phyloP scores from a whole-genome alignment of 2,888 invertebrate genomes.

The Scaptomyza cyrtandrae region DNA sequence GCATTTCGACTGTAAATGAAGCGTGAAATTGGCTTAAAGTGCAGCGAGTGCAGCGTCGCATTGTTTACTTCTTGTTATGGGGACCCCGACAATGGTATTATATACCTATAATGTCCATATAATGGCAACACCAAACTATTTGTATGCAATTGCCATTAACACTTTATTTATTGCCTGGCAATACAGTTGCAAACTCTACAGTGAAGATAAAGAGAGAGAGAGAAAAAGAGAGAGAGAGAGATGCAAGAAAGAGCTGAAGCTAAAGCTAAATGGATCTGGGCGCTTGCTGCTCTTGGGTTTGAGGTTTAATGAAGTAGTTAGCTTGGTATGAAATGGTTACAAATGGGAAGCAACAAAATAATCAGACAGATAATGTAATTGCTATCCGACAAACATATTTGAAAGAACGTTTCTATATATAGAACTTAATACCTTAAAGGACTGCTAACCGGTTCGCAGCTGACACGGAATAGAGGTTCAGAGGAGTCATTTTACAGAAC shows the following conservation, averaged over 20 bases:
- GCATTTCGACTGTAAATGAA: conserved; percentile 79
- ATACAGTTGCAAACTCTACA: background rate
- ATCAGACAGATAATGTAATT: conserved; percentile 11
- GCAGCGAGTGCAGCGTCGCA: conserved; percentile 73
- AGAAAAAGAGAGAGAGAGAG: background rate
- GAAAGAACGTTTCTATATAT: background rate
- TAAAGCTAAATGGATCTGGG: conserved; percentile 14
- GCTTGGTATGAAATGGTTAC: conserved; percentile 52
- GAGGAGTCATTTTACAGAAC: background rate
- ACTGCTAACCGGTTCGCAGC: background rate
- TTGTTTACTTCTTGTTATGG: conserved; percentile 80
- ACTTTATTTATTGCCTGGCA: conserved; percentile 78
- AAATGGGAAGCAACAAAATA: conserved; percentile 30
- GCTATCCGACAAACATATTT: conserved; percentile 1
- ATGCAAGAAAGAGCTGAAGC: background rate
- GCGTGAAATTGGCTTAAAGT: conserved; percentile 82
- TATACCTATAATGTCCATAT: conserved; percentile 55
- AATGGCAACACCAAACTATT: conserved; percentile 79
- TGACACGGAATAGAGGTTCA: background rate
- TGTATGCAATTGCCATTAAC: conserved; percentile 82
- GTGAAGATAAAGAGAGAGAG: background rate
- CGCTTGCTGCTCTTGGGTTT: conserved; percentile 10
- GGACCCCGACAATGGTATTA: conserved; percentile 53
- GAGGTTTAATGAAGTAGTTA: conserved; percentile 69
- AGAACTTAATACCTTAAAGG: background rate